phyloP scores from a whole-genome alignment of 2,888 invertebrate genomes.

The Furcula furcula region DNA sequence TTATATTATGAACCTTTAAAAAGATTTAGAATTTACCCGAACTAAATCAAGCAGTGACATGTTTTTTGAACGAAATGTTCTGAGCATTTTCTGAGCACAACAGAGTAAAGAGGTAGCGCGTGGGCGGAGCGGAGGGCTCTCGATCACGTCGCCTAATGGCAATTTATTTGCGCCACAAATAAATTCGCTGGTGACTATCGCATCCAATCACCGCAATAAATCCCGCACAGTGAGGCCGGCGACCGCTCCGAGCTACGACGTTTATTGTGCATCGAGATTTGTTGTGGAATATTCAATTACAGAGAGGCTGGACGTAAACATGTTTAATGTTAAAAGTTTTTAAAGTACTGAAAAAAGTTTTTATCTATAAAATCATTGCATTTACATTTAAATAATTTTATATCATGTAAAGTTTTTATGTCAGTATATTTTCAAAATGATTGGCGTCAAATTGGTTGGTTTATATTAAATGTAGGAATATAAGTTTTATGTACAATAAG shows the following conservation, averaged over 20 bases:
- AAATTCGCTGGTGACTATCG: conserved; percentile 1
- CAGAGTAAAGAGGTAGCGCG: neutral
- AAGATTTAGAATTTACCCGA: neutral
- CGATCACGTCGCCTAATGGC: conserved; percentile 7
- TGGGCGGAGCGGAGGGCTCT: neutral
- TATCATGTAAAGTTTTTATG: too few relatives aligned
- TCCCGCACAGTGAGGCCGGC: neutral
- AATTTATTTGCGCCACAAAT: conserved; percentile 8
- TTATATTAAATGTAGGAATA: too few relatives aligned
- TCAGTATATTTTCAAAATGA: too few relatives aligned
- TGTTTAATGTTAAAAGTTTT: too few relatives aligned
- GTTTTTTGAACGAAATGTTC: neutral
- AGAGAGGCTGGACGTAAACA: too few relatives aligned
- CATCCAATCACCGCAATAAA: conserved; percentile 1
- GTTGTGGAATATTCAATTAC: neutral
- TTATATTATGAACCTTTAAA: neutral
- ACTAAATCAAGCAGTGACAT: too few relatives aligned
- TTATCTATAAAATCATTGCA: neutral
- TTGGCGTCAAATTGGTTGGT: too few relatives aligned
- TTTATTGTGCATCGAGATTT: neutral
- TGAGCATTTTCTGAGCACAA: neutral
- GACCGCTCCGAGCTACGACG: neutral
- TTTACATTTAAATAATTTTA: too few relatives aligned
- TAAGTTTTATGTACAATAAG: too few relatives aligned
- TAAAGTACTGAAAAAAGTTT: neutral